phyloP scores from a whole-genome alignment of 2,888 invertebrate species.

The Tolmerus cingulatus region DNA sequence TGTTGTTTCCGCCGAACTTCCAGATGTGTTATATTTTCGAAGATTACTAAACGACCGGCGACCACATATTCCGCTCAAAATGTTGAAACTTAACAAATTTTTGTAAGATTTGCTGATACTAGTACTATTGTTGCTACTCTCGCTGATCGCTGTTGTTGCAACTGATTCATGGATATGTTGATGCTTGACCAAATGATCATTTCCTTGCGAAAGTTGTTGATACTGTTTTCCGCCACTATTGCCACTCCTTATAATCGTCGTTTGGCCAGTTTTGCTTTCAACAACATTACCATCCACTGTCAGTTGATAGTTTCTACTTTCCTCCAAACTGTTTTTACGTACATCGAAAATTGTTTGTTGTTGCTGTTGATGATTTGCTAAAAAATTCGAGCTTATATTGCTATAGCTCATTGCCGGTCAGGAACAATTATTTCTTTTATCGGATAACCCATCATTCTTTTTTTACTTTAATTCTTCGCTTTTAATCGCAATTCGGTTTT shows the following conservation, averaged over 20 bases:
- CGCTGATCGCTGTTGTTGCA: background rate
- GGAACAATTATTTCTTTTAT: background rate
- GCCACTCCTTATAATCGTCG: background rate
- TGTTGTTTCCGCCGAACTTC: constrained; percentile 40
- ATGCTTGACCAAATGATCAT: constrained; percentile 22
- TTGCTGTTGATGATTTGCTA: constrained; percentile 29
- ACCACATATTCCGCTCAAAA: constrained; percentile 53
- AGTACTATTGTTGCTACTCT: constrained; percentile 3
- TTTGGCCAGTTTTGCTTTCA: background rate
- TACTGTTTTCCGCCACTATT: background rate
- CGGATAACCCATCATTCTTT: background rate
- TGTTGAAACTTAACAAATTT: constrained; percentile 50
- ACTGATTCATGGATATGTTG: background rate
- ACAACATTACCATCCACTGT: constrained; percentile 1
- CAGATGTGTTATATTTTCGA: constrained; percentile 33
- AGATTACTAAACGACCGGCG: constrained; percentile 50
- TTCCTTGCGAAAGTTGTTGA: background rate
- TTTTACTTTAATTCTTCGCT: background rate
- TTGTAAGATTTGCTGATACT: constrained; percentile 41
- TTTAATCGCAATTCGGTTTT: background rate
- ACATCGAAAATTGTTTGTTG: constrained; percentile 18
- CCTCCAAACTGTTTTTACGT: constrained; percentile 11
- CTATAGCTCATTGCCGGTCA: constrained; percentile 43
- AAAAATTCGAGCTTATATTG: constrained; percentile 37
- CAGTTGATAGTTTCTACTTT: constrained; percentile 17